Conservation (phyloP, 2,888 invertebrate species). For the Euspilapteryx auroguttella region DNA sequence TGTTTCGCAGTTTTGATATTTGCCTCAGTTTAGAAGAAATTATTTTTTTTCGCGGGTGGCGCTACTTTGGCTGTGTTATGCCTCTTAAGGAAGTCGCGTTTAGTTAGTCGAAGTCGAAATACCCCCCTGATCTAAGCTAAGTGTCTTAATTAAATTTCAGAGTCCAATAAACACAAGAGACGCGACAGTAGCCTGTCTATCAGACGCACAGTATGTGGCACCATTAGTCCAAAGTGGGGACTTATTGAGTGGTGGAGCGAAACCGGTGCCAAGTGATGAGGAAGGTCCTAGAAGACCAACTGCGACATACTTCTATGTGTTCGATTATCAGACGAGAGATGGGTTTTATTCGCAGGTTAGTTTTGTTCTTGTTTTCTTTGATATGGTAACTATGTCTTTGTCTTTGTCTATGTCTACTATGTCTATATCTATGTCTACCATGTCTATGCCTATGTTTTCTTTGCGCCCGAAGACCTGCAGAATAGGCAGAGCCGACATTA, state of each 20-base stretch:
- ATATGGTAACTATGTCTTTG: no score
- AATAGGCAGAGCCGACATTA: no score
- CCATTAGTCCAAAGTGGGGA: constrained; percentile 87
- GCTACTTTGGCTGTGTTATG: neutral
- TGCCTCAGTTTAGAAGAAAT: no score
- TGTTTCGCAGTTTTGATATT: no score
- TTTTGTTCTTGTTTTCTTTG: constrained; percentile 6
- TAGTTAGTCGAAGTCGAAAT: no score
- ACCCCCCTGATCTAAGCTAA: no score
- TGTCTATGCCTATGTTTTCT: no score
- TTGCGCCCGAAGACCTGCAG: no score
- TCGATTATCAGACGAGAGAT: constrained; percentile 89
- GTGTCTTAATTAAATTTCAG: constrained; percentile 27
- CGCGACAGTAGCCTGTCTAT: constrained; percentile 87
- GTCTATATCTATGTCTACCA: no score
- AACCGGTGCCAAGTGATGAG: constrained; percentile 54
- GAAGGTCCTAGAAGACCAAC: constrained; percentile 63
- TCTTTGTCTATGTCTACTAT: no score
- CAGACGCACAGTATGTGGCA: constrained; percentile 93
- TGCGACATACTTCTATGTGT: constrained; percentile 87
- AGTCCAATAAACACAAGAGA: constrained; percentile 88
- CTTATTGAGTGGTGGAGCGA: constrained; percentile 71
- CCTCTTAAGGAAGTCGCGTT: no score
- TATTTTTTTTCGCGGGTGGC: no score
- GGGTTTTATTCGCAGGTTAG: constrained; percentile 84